These are phyloP conservation scores for Turnix velox DNA, from an alignment of 2,113 vertebrate species.

Conservation along the genomic window DNA sequence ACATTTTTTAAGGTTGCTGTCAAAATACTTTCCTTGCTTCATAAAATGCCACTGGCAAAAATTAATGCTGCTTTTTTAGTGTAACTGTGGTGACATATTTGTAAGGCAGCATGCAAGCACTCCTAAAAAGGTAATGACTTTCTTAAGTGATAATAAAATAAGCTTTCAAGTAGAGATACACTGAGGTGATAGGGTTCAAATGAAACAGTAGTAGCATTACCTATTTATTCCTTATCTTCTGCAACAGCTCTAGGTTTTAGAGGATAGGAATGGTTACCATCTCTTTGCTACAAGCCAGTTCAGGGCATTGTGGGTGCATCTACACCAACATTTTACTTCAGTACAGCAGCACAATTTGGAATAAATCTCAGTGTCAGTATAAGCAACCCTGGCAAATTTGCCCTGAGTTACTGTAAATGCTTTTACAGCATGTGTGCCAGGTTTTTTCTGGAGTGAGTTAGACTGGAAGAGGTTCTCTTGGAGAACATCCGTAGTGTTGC, in stretches of 20 bases:
- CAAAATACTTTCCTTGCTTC: constrained; percentile 49
- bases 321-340: neutral
- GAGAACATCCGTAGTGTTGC: neutral
- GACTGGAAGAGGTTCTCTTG: neutral
- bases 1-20: constrained; percentile 53
- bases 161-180: constrained; percentile 62
- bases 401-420: neutral
- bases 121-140: constrained; percentile 74
- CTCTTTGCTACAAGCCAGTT: neutral
- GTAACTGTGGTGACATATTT: constrained; percentile 65
- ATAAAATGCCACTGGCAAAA: constrained; percentile 67
- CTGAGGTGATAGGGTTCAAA: constrained; percentile 12
- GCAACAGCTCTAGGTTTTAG: neutral
- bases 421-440: neutral
- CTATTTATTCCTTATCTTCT: constrained; percentile 46
- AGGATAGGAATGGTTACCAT: neutral
- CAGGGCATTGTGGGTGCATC: neutral
- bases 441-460: neutral
- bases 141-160: constrained; percentile 76
- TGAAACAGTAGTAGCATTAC: constrained; percentile 5
- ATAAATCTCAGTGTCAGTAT: neutral
- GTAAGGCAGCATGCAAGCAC: constrained; percentile 70
- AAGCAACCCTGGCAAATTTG: neutral
- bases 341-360: neutral
- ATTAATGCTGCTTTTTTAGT: constrained; percentile 61